Percentiles rank a stretch among this genome's conserved stretches.
Conservation (phyloP, 1,140 invertebrate genomes). For the Magallana ariakensis region DNA sequence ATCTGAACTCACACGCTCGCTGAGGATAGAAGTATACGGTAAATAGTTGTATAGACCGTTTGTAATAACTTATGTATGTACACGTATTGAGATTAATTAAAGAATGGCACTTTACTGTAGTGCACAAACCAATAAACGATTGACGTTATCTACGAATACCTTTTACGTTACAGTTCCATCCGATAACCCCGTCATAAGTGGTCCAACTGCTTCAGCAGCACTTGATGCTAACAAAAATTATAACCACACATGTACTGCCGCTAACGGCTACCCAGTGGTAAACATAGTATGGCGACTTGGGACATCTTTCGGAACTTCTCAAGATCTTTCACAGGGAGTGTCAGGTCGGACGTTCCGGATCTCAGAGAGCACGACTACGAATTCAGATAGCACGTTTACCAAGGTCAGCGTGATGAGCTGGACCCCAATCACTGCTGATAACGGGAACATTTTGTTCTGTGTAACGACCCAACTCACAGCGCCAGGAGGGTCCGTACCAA, state of each 20-base stretch:
- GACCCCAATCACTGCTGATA: slow-evolving; percentile 3
- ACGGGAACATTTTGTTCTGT: slow-evolving; percentile 15
- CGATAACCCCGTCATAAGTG: neutral
- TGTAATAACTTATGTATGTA: no score
- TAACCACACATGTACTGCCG: neutral
- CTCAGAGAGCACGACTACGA: neutral
- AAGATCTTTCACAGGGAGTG: neutral
- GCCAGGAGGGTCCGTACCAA: neutral
- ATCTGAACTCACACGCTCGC: neutral
- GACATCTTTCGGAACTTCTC: neutral
- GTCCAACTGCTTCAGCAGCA: neutral
- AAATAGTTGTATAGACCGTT: neutral
- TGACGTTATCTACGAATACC: neutral
- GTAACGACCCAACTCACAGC: neutral
- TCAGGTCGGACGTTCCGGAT: neutral
- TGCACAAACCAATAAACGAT: no score
- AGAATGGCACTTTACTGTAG: no score
- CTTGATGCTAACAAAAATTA: neutral
- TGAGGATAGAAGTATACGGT: slow-evolving; percentile 24
- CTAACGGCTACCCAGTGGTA: neutral
- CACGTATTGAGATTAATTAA: no score
- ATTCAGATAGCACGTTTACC: neutral
- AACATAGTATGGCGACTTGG: neutral
- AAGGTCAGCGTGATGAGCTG: neutral
- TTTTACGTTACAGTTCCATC: neutral